Evolutionary conservation across 1,140 invertebrate species (phyloP).

Genomic region (Trichonephila clavipes): DNA sequence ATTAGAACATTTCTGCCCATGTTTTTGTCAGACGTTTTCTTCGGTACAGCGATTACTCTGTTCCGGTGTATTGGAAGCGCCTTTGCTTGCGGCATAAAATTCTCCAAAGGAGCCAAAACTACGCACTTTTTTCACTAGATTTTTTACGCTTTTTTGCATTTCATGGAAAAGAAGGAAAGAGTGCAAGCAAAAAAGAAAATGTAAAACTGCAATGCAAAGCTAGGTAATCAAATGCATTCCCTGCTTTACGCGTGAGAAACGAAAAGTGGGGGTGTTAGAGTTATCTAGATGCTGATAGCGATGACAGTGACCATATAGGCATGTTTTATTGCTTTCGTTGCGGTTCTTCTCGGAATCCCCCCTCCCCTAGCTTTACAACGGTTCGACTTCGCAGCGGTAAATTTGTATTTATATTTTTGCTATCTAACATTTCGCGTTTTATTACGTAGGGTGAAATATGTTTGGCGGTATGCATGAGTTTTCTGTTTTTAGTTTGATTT

Average conservation of each 20-base stretch:
- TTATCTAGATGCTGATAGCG: constrained; percentile 1
- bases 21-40: constrained; percentile 8
- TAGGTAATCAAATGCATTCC: not conserved
- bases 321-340: not conserved
- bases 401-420: constrained; percentile 2
- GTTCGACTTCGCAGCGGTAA: not conserved
- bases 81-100: constrained; percentile 11
- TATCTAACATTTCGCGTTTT: not conserved
- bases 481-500: not conserved
- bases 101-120: constrained; percentile 22
- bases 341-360: not conserved
- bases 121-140: not conserved
- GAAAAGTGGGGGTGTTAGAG: not conserved
- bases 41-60: not conserved
- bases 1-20: constrained; percentile 5
- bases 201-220: not conserved
- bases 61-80: constrained; percentile 1
- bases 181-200: not conserved
- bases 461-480: not conserved
- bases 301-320: not conserved
- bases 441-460: not conserved
- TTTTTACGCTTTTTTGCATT: not conserved
- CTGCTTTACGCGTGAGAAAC: not conserved
- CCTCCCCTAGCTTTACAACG: not conserved
- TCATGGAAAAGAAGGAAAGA: not conserved